Evolutionary conservation across 1,140 invertebrate species (phyloP).

Genomic region (Apolygus lucorum): DNA sequence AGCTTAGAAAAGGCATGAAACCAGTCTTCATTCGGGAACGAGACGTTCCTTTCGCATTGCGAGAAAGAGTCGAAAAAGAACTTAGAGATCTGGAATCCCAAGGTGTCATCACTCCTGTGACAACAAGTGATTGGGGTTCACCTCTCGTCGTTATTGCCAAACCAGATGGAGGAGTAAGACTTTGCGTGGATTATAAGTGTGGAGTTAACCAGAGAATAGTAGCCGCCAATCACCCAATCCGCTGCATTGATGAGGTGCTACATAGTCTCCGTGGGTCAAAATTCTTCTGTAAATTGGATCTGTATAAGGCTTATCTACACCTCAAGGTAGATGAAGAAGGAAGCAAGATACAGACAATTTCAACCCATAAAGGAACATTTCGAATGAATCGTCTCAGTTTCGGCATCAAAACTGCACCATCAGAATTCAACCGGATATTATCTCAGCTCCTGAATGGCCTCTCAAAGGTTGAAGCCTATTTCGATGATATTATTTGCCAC

Average conservation of each 20-base stretch:
- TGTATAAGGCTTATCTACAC: conserved; percentile 36
- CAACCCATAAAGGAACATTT: conserved; percentile 9
- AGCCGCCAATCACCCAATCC: conserved; percentile 2
- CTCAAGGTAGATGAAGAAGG: conserved; percentile 33
- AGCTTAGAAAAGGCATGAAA: not conserved
- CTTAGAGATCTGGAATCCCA: conserved; percentile 17
- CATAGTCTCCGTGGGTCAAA: not conserved
- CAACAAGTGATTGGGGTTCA: conserved; percentile 37
- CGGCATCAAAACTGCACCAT: conserved; percentile 20
- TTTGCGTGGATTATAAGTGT: conserved; percentile 44
- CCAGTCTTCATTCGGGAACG: conserved; percentile 18
- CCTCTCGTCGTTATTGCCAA: conserved; percentile 40
- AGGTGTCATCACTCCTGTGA: conserved; percentile 25
- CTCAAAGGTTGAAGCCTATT: conserved; percentile 5
- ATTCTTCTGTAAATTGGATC: conserved; percentile 16
- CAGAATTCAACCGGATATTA: conserved; percentile 17
- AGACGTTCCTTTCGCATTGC: conserved; percentile 25
- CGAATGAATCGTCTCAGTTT: conserved; percentile 22
- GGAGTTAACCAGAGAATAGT: conserved; percentile 29
- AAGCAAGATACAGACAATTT: conserved; percentile 36
- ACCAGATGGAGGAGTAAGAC: conserved; percentile 35
- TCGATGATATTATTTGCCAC: conserved; percentile 22
- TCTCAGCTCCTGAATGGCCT: not conserved
- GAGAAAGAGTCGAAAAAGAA: conserved; percentile 25
- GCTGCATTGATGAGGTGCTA: not conserved